Evolutionary conservation across 2,113 vertebrate genomes (phyloP).

Genomic region (Leucoraja erinaceus): DNA sequence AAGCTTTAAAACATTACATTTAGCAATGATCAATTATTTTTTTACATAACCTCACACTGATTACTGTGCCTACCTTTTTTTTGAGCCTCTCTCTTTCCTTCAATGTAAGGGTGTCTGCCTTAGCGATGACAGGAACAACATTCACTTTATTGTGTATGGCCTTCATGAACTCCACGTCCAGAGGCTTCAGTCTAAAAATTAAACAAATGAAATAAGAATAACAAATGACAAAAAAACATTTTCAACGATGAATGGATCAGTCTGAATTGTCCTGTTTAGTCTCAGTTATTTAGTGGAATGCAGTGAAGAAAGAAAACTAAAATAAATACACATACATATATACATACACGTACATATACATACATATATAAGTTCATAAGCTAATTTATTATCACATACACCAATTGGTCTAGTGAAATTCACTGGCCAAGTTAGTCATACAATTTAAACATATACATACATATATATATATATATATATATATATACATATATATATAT

Average conservation of each 20-base stretch:
- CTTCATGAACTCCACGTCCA: slow-evolving; percentile 76
- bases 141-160: slow-evolving; percentile 75
- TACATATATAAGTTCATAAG: no score
- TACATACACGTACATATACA: no score
- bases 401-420: no score
- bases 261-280: background rate
- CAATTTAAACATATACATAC: no score
- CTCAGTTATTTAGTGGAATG: background rate
- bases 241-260: background rate
- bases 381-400: no score
- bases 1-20: background rate
- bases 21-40: background rate
- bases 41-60: background rate
- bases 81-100: slow-evolving; percentile 89
- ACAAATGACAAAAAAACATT: background rate
- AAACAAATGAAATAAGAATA: slow-evolving; percentile 13
- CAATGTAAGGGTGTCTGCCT: slow-evolving; percentile 72
- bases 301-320: background rate
- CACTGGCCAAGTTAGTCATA: no score
- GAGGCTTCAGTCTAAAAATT: slow-evolving; percentile 61
- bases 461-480: no score
- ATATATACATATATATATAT: no score
- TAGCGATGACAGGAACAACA: slow-evolving; percentile 69
- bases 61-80: slow-evolving; percentile 69
- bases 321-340: no score